A percentile compares a stretch with the other conserved stretches of the same genome.
phyloP scores from a whole-genome alignment of 2,797 vertebrate genomes.

The Myotis vivesi region DNA sequence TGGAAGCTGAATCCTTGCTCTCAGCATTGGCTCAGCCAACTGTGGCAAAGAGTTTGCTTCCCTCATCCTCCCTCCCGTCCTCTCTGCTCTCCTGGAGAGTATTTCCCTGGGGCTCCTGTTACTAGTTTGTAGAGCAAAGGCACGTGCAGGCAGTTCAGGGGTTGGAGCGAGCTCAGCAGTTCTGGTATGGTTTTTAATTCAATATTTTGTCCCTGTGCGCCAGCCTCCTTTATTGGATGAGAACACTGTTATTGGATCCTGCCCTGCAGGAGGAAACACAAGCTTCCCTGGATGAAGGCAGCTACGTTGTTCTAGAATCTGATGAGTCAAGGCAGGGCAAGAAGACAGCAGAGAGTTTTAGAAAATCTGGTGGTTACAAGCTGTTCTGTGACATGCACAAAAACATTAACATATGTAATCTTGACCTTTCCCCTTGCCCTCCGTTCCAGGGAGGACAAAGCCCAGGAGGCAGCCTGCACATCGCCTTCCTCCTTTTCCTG shows the following conservation, averaged over 20 bases:
- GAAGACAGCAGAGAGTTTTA: constrained; percentile 28
- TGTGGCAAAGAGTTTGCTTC: neutral
- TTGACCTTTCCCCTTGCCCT: constrained; percentile 37
- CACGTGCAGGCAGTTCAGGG: neutral
- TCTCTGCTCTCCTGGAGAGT: constrained; percentile 6
- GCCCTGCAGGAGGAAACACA: constrained; percentile 72
- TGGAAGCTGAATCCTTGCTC: neutral
- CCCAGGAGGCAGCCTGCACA: constrained; percentile 31
- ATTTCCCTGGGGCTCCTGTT: constrained; percentile 68
- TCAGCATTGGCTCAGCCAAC: constrained; percentile 6
- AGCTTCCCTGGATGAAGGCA: constrained; percentile 59
- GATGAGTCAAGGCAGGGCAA: constrained; percentile 35
- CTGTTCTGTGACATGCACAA: constrained; percentile 20
- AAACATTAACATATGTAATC: constrained; percentile 64
- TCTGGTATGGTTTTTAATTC: constrained; percentile 79
- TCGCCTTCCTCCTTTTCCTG: neutral
- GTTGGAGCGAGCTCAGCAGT: constrained; percentile 7
- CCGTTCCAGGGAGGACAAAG: neutral
- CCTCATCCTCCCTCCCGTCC: neutral
- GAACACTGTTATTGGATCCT: constrained; percentile 74
- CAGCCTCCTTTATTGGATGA: constrained; percentile 76
- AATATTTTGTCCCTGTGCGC: constrained; percentile 76
- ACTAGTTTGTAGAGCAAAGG: constrained; percentile 63
- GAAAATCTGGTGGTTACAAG: constrained; percentile 66
- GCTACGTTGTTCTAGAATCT: constrained; percentile 30